Evolutionary conservation across 2,113 vertebrate genomes (phyloP).

Genomic region (Camelus dromedarius): DNA sequence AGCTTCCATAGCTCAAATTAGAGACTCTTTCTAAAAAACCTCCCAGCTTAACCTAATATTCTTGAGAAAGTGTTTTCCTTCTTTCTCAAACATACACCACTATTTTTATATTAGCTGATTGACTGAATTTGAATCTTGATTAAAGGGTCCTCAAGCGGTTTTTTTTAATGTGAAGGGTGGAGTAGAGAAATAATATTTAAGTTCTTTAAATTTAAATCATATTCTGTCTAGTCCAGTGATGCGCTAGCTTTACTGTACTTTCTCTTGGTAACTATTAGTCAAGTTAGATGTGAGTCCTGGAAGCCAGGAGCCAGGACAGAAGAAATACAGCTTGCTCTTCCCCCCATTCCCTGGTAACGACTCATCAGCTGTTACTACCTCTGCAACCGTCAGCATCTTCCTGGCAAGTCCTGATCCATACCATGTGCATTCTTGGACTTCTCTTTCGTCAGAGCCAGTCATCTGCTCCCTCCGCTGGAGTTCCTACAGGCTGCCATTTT

Average conservation of each 20-base stretch:
- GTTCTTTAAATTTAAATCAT: not conserved
- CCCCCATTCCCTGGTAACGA: not conserved
- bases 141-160: not conserved
- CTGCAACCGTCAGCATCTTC: not conserved
- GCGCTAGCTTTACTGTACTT: not conserved
- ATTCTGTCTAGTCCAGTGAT: not conserved
- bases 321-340: not conserved
- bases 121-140: slow-evolving; percentile 8
- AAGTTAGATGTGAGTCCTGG: not conserved
- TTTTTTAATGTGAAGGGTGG: not conserved
- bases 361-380: not conserved
- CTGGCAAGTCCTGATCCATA: not conserved
- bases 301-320: not conserved
- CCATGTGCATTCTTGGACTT: not conserved
- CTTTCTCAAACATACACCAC: not conserved
- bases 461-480: slow-evolving; percentile 68
- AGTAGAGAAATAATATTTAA: not conserved
- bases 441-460: slow-evolving; percentile 44
- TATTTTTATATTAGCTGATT: not conserved
- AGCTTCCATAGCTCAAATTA: not conserved
- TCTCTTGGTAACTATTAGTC: not conserved
- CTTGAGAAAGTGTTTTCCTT: not conserved
- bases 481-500: slow-evolving; percentile 73
- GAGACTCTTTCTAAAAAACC: not conserved
- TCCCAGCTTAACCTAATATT: not conserved